Percentiles rank a stretch among this genome's conserved stretches.
These are phyloP conservation scores for Lepidonotus clava DNA, from an alignment of 2,888 invertebrate species.

Conservation along the genomic window DNA sequence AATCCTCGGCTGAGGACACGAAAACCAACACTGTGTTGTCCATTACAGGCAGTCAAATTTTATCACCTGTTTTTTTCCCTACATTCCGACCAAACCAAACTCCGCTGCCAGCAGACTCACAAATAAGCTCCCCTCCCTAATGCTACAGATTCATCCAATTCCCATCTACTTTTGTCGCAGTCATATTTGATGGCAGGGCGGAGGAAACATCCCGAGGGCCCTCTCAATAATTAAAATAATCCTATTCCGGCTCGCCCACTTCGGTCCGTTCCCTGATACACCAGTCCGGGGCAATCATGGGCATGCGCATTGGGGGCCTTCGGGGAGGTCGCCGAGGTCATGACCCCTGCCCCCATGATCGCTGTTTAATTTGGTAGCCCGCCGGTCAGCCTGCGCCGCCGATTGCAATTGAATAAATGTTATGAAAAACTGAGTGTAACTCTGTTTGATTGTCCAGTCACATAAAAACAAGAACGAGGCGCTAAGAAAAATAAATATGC, in stretches of 20 bases:
- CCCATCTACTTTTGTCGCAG: background rate
- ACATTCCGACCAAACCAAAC: too few relatives aligned
- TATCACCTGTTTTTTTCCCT: too few relatives aligned
- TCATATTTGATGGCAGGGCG: background rate
- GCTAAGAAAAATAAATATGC: too few relatives aligned
- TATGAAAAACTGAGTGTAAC: too few relatives aligned
- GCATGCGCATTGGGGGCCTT: background rate
- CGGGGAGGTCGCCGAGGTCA: background rate
- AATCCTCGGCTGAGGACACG: too few relatives aligned
- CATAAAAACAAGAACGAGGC: too few relatives aligned
- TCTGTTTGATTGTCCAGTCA: too few relatives aligned
- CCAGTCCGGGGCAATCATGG: background rate
- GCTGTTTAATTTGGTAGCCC: background rate
- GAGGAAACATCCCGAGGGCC: background rate
- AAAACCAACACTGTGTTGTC: too few relatives aligned
- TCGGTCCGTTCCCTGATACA: background rate
- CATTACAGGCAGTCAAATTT: too few relatives aligned
- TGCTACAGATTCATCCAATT: background rate
- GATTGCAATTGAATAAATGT: too few relatives aligned
- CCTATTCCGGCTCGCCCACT: background rate
- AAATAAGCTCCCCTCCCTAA: background rate
- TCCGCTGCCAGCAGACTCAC: background rate
- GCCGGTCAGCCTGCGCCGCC: background rate
- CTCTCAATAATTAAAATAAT: slow-evolving; percentile 17
- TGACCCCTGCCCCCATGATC: slow-evolving; percentile 10